These are phyloP conservation scores for Ascidia mentula DNA, from an alignment of 23 tunicate genomes.

Conservation along the genomic window DNA sequence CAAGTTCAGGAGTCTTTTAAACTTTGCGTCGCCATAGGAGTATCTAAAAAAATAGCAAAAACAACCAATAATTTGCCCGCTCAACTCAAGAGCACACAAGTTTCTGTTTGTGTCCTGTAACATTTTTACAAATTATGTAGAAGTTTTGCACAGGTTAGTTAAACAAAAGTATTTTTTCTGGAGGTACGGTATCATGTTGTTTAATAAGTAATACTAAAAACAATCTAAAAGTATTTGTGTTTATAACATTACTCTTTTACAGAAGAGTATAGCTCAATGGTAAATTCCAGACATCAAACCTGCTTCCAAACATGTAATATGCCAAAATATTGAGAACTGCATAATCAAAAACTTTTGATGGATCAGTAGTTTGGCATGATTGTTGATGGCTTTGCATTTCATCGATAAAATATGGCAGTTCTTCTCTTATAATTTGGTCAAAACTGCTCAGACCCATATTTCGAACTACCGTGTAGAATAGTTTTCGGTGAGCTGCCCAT, in stretches of 20 bases:
- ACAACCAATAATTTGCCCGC: not conserved
- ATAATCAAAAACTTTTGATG: conserved; percentile 1
- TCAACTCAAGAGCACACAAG: too few species aligned
- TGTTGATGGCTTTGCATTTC: not conserved
- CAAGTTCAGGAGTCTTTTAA: conserved; percentile 4
- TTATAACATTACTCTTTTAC: too few species aligned
- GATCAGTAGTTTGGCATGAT: not conserved
- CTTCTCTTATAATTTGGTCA: conserved; percentile 10
- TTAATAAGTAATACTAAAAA: too few species aligned
- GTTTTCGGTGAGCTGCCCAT: conserved; percentile 35
- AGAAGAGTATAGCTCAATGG: too few species aligned
- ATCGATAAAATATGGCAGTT: conserved; percentile 14
- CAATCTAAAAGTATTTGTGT: too few species aligned
- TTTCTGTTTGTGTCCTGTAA: too few species aligned
- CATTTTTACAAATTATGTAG: not conserved
- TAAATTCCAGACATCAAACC: too few species aligned
- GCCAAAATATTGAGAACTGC: conserved; percentile 34
- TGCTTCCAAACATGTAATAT: conserved; percentile 23
- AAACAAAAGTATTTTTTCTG: not conserved
- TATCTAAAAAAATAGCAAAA: conserved; percentile 12
- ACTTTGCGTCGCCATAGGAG: conserved; percentile 21
- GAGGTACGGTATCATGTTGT: too few species aligned
- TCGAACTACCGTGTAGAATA: conserved; percentile 22
- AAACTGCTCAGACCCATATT: conserved; percentile 1
- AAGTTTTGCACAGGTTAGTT: not conserved